Percentiles rank a stretch among this genome's conserved stretches.
phyloP scores from a whole-genome alignment of 2,888 invertebrate genomes.

The Caenorhabditis japonica region DNA sequence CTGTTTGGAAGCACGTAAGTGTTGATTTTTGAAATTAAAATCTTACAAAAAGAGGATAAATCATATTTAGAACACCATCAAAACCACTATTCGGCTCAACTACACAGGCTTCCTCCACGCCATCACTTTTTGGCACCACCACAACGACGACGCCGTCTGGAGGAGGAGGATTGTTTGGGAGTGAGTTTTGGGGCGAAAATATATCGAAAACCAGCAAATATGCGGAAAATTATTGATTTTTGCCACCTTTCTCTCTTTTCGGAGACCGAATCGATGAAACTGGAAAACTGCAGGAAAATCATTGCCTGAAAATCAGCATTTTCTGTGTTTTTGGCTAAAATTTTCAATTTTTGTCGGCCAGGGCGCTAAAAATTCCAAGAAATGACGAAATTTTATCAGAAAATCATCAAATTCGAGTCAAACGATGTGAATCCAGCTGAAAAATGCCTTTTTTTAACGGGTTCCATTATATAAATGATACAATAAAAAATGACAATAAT shows the following conservation, averaged over 20 bases:
- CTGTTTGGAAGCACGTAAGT: slow-evolving; percentile 49
- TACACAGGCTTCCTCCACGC: slow-evolving; percentile 35
- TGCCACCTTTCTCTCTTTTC: too few relatives aligned
- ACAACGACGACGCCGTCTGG: slow-evolving; percentile 40
- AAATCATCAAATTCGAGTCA: background rate
- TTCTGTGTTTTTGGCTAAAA: slow-evolving; percentile 1
- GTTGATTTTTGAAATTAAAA: background rate
- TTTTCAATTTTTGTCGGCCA: background rate
- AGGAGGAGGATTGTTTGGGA: slow-evolving; percentile 50
- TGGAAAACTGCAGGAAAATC: background rate
- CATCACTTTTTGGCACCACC: slow-evolving; percentile 40
- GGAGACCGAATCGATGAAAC: too few relatives aligned
- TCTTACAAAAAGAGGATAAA: background rate
- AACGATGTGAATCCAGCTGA: too few relatives aligned
- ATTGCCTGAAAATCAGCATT: background rate
- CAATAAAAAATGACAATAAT: too few relatives aligned
- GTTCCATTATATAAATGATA: too few relatives aligned
- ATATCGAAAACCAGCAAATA: too few relatives aligned
- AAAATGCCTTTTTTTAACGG: too few relatives aligned
- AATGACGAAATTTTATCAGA: background rate
- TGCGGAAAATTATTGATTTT: too few relatives aligned
- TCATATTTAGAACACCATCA: slow-evolving; percentile 30
- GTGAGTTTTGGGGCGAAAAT: too few relatives aligned
- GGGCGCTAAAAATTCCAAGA: too few relatives aligned
- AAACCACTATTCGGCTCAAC: slow-evolving; percentile 56